phyloP scores from a whole-genome alignment of 1,140 invertebrate genomes.

The Protaetia brevitarsis region DNA sequence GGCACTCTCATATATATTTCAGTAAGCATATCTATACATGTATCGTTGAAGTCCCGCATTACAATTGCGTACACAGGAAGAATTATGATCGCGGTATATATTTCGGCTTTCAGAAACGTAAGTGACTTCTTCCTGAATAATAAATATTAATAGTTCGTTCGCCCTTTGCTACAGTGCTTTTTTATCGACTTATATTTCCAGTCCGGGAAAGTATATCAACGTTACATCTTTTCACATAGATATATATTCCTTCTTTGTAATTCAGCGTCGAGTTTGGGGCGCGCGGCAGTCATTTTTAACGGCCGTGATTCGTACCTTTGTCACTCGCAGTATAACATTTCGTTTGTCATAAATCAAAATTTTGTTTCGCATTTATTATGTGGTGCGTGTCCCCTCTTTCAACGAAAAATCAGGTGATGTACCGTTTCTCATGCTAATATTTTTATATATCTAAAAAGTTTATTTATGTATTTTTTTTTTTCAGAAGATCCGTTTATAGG shows the following conservation, averaged over 20 bases:
- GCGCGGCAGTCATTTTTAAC: background rate
- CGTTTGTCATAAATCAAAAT: conserved; percentile 8
- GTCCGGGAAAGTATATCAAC: background rate
- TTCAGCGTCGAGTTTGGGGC: conserved; percentile 1
- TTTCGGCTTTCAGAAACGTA: background rate
- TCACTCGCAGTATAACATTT: background rate
- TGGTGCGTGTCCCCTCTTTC: background rate
- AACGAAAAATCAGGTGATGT: background rate
- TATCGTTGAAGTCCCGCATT: too few species aligned
- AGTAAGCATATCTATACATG: too few species aligned
- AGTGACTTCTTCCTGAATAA: background rate
- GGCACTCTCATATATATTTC: too few species aligned
- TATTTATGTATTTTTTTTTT: too few species aligned
- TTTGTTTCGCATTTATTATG: conserved; percentile 6
- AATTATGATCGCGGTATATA: background rate
- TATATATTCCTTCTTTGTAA: conserved; percentile 8
- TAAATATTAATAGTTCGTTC: background rate
- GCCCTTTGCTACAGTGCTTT: background rate
- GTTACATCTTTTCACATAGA: background rate
- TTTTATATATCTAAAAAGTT: background rate
- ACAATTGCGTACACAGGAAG: too few species aligned
- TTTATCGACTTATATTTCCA: background rate
- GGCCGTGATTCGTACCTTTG: conserved; percentile 2
- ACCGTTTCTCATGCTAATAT: background rate
- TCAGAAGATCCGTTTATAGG: too few species aligned